Evolutionary conservation across 23 tunicate species (phyloP).

Genomic region (Halocynthia aurantium): DNA sequence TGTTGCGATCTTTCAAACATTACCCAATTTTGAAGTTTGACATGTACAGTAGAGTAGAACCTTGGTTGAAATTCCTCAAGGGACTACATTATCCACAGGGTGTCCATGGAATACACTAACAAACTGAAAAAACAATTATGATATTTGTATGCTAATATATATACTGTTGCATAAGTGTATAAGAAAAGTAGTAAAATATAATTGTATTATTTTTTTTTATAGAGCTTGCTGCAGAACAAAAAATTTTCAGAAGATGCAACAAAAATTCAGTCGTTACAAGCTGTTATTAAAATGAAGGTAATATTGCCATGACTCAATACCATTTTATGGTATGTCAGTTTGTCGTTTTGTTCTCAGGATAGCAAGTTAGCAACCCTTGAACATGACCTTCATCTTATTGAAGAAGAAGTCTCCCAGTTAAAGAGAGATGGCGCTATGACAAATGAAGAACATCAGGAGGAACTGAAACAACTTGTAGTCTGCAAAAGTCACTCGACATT

Average conservation of each 20-base stretch:
- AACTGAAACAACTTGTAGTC: conserved; percentile 64
- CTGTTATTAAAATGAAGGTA: conserved; percentile 50
- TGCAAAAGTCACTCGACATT: conserved; percentile 60
- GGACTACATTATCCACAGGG: too few species aligned
- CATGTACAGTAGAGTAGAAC: too few species aligned
- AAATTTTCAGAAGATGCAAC: conserved; percentile 31
- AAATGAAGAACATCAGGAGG: conserved; percentile 55
- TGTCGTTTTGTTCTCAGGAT: conserved; percentile 34
- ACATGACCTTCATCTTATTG: conserved; percentile 40
- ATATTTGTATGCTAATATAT: too few species aligned
- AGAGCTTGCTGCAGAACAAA: neutral
- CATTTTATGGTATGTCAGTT: neutral
- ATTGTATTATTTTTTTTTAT: neutral
- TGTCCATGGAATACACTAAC: too few species aligned
- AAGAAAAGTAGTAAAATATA: too few species aligned
- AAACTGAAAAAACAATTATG: too few species aligned
- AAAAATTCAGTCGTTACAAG: conserved; percentile 36
- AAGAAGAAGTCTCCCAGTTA: conserved; percentile 29
- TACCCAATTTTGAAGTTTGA: too few species aligned
- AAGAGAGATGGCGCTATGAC: conserved; percentile 34
- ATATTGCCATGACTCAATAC: neutral
- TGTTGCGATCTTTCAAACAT: too few species aligned
- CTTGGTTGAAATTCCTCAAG: too few species aligned
- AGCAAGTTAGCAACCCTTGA: conserved; percentile 65
- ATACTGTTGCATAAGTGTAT: too few species aligned